A percentile compares a stretch with the other conserved stretches of the same genome.
phyloP scores from a whole-genome alignment of 2,797 vertebrate species.

The Synanceia verrucosa region DNA sequence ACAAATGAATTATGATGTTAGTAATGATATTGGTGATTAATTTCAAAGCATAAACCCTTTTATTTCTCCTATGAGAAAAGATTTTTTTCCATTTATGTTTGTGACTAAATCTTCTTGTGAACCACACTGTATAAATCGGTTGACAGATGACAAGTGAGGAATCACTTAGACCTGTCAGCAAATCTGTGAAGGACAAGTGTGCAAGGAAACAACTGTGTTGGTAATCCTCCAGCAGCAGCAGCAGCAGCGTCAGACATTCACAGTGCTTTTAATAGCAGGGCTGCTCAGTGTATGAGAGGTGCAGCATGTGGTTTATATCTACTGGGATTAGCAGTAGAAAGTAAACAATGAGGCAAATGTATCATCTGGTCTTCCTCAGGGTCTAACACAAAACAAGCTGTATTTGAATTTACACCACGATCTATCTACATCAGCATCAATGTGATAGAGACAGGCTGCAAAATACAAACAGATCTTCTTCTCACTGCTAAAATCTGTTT shows the following conservation, averaged over 20 bases:
- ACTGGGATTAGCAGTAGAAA: slow-evolving; percentile 15
- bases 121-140: background rate
- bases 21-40: no score
- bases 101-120: background rate
- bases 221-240: slow-evolving; percentile 11
- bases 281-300: background rate
- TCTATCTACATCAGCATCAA: background rate
- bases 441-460: background rate
- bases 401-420: slow-evolving; percentile 2
- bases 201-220: slow-evolving; percentile 18
- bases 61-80: background rate
- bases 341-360: slow-evolving; percentile 30
- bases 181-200: background rate
- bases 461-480: slow-evolving; percentile 9
- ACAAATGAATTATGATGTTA: no score
- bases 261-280: slow-evolving; percentile 45
- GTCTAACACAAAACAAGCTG: slow-evolving; percentile 13
- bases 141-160: background rate
- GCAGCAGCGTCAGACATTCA: slow-evolving; percentile 16
- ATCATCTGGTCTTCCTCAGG: slow-evolving; percentile 20
- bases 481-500: no score
- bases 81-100: background rate
- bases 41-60: no score
- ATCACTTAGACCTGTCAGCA: background rate
- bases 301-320: slow-evolving; percentile 16